These are phyloP conservation scores for Trachemys scripta DNA, from an alignment of 2,113 vertebrate genomes.

Conservation along the genomic window DNA sequence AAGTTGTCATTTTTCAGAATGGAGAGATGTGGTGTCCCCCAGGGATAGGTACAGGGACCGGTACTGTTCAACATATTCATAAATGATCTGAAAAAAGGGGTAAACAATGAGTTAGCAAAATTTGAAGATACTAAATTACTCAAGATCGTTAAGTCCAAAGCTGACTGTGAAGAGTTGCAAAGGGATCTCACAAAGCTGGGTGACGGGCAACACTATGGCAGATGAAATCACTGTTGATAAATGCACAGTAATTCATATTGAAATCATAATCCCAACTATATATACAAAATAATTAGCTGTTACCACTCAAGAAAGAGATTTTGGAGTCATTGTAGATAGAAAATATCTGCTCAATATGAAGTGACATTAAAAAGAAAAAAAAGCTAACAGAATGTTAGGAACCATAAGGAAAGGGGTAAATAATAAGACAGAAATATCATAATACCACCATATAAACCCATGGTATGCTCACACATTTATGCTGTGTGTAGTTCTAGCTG, in stretches of 20 bases:
- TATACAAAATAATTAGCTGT: neutral
- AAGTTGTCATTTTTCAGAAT: neutral
- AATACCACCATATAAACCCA: too few relatives aligned
- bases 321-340: neutral
- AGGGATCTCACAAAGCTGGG: neutral
- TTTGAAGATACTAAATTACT: neutral
- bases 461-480: too few relatives aligned
- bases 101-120: neutral
- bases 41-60: neutral
- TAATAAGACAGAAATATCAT: too few relatives aligned
- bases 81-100: neutral
- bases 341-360: neutral
- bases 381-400: neutral
- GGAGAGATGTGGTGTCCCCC: neutral
- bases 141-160: neutral
- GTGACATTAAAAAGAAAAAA: neutral
- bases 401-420: too few relatives aligned
- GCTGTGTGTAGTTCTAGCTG: too few relatives aligned
- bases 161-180: neutral
- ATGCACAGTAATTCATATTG: neutral
- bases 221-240: neutral
- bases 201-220: neutral
- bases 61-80: neutral
- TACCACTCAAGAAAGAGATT: neutral
- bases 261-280: neutral